Percentiles rank a stretch among this genome's conserved stretches.
Evolutionary conservation across 2,797 vertebrate genomes (phyloP).

Genomic region (Sebastiscus tertius): DNA sequence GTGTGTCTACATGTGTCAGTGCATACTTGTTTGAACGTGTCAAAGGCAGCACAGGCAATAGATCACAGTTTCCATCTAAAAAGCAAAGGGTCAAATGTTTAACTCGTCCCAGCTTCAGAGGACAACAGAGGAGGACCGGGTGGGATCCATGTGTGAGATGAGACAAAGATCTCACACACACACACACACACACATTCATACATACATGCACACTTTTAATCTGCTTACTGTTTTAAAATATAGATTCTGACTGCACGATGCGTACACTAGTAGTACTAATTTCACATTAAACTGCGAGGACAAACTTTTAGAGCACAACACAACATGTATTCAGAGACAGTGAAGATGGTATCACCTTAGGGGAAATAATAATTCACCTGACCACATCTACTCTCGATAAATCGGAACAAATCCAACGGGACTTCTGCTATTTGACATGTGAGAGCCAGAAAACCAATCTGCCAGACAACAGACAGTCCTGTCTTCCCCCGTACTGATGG

Average conservation of each 20-base stretch:
- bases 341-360: not conserved
- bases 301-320: not conserved
- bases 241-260: not conserved
- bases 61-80: constrained; percentile 51
- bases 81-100: constrained; percentile 51
- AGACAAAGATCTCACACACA: constrained; percentile 26
- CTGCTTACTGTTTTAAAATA: not conserved
- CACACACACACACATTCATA: not conserved
- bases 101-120: constrained; percentile 61
- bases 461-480: not conserved
- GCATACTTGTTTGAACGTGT: constrained; percentile 44
- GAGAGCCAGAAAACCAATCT: not conserved
- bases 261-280: not conserved
- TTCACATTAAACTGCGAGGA: not conserved
- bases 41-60: constrained; percentile 51
- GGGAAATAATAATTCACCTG: constrained; percentile 3
- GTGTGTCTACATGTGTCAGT: not conserved
- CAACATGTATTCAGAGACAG: not conserved
- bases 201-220: not conserved
- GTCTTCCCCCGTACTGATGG: not conserved
- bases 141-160: constrained; percentile 61
- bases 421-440: constrained; percentile 1
- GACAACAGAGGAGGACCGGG: constrained; percentile 40
- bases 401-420: not conserved
- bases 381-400: not conserved